These are phyloP conservation scores for Gryllus bimaculatus DNA, from an alignment of 1,140 invertebrate genomes.

Conservation along the genomic window DNA sequence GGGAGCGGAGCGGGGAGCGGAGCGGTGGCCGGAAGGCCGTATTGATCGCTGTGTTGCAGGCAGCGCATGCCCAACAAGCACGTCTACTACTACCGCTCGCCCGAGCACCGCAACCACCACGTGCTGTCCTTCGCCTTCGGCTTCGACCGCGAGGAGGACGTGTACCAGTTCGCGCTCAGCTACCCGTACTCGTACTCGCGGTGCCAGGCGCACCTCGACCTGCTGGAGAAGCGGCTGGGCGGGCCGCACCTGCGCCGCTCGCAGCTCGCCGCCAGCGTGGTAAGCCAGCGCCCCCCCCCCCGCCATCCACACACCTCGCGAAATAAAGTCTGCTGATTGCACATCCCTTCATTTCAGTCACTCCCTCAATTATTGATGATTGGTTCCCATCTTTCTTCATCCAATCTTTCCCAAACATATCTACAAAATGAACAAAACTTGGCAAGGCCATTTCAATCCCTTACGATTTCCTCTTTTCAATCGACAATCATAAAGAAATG, in stretches of 20 bases:
- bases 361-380: not conserved
- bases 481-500: no score
- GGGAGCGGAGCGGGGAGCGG: not conserved
- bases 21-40: not conserved
- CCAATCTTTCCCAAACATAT: not conserved
- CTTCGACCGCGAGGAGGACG: conserved; percentile 87
- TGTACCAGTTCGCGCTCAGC: conserved; percentile 87
- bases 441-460: no score
- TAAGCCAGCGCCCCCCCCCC: conserved; percentile 35
- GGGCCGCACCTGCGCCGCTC: conserved; percentile 51
- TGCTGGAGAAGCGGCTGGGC: conserved; percentile 55
- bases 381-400: no score
- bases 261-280: conserved; percentile 58
- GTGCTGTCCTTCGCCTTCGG: conserved; percentile 89
- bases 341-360: no score
- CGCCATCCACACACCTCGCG: no score
- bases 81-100: conserved; percentile 89
- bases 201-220: conserved; percentile 72
- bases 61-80: conserved; percentile 71
- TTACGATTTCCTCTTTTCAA: no score
- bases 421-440: no score
- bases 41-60: conserved; percentile 43
- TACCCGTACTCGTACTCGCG: conserved; percentile 92
- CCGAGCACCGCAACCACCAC: conserved; percentile 82
- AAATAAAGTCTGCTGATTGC: no score